Conservation (phyloP, 2,888 invertebrate species). For the Dolichopus griseipennis region DNA sequence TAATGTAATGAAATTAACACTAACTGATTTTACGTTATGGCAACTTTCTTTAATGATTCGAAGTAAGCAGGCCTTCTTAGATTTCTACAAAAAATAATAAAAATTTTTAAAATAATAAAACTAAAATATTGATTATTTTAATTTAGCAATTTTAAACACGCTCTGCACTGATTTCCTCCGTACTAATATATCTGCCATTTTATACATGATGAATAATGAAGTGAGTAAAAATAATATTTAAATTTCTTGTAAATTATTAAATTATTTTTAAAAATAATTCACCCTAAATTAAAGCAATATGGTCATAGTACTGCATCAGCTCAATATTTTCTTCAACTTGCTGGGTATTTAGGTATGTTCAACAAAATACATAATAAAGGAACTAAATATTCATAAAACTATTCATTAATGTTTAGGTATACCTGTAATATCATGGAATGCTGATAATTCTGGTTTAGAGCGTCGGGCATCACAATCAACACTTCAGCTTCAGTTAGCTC, state of each 20-base stretch:
- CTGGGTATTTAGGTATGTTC: conserved; percentile 79
- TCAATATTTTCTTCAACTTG: conserved; percentile 87
- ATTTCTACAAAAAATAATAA: too few relatives aligned
- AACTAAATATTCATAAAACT: not conserved
- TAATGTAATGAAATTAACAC: too few relatives aligned
- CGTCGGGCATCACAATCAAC: conserved; percentile 76
- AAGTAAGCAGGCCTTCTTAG: too few relatives aligned
- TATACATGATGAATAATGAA: conserved; percentile 93
- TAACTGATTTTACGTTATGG: too few relatives aligned
- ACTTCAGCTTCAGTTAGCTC: conserved; percentile 86
- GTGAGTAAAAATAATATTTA: not conserved
- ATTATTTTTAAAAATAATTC: not conserved
- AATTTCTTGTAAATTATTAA: not conserved
- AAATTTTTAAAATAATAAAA: too few relatives aligned
- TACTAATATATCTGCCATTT: conserved; percentile 81
- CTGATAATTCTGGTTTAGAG: conserved; percentile 86
- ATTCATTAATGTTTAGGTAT: conserved; percentile 15
- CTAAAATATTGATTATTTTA: too few relatives aligned
- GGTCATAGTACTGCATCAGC: conserved; percentile 88
- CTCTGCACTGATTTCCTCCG: conserved; percentile 82
- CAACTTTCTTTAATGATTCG: too few relatives aligned
- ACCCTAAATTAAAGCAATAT: conserved; percentile 49
- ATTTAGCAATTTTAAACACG: conserved; percentile 73
- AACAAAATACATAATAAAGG: not conserved
- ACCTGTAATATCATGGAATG: conserved; percentile 95